phyloP scores from a whole-genome alignment of 2,888 invertebrate species.

The Gonocerus acuteangulatus region DNA sequence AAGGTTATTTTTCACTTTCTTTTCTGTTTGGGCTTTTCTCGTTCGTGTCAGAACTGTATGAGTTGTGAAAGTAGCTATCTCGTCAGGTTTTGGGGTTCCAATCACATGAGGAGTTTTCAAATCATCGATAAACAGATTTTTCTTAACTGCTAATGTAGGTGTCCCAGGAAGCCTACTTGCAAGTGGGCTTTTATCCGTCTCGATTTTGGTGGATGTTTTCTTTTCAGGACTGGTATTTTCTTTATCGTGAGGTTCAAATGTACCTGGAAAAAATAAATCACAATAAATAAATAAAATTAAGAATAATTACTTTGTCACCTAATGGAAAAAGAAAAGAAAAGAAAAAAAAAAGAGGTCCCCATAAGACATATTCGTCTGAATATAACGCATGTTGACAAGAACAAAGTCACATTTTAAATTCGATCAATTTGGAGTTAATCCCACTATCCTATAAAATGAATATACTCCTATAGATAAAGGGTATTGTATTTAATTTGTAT shows the following conservation, averaged over 20 bases:
- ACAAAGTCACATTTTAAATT: too few species aligned
- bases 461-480: too few species aligned
- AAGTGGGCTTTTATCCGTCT: not conserved
- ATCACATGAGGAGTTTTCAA: not conserved
- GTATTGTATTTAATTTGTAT: too few species aligned
- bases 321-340: not conserved
- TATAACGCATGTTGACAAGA: too few species aligned
- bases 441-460: too few species aligned
- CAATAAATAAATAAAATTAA: not conserved
- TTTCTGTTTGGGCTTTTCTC: slow-evolving; percentile 5
- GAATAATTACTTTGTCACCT: not conserved
- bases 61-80: not conserved
- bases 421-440: too few species aligned
- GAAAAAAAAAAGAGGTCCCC: too few species aligned
- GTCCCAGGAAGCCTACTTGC: not conserved
- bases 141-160: not conserved
- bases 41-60: not conserved
- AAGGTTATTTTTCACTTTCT: not conserved
- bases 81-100: not conserved
- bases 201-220: not conserved
- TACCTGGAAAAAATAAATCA: not conserved
- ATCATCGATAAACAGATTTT: not conserved
- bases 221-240: not conserved
- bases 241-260: not conserved
- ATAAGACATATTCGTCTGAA: too few species aligned